Conservation (phyloP, 1,140 invertebrate species). For the Himalopsyche phryganea region DNA sequence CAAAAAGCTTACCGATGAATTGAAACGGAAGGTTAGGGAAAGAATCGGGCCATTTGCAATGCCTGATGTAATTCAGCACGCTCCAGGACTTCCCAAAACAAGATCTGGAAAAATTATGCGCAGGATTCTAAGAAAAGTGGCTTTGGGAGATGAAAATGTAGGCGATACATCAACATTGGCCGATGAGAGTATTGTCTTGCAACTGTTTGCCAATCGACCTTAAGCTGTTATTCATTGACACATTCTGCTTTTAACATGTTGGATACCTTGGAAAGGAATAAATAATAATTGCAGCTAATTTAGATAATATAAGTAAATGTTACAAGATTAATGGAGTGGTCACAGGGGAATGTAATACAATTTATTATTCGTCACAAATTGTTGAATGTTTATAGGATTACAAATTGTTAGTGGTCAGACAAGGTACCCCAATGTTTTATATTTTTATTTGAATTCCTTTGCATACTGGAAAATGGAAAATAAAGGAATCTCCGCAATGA, state of each 20-base stretch:
- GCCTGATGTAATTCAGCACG: slow-evolving; percentile 91
- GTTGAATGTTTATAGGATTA: too few relatives aligned
- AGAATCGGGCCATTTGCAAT: slow-evolving; percentile 95
- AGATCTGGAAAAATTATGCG: slow-evolving; percentile 98
- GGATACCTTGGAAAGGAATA: neutral
- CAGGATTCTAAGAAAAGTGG: slow-evolving; percentile 89
- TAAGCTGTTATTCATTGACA: neutral
- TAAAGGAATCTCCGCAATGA: too few relatives aligned
- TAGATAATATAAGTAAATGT: neutral
- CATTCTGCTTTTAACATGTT: neutral
- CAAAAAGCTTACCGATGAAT: slow-evolving; percentile 65
- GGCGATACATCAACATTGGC: slow-evolving; percentile 92
- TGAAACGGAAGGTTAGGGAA: slow-evolving; percentile 81
- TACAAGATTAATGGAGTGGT: neutral
- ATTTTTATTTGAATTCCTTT: too few relatives aligned
- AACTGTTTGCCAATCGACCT: slow-evolving; percentile 71
- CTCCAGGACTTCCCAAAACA: slow-evolving; percentile 92
- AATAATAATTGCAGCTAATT: neutral
- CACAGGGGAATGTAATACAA: neutral
- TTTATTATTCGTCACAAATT: neutral
- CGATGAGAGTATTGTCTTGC: slow-evolving; percentile 79
- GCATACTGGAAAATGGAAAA: too few relatives aligned
- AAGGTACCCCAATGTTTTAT: too few relatives aligned
- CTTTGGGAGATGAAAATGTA: slow-evolving; percentile 79
- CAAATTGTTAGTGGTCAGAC: too few relatives aligned